Percentiles rank a stretch among this genome's conserved stretches.
Evolutionary conservation across 2,888 invertebrate genomes (phyloP).

Genomic region (Orthonychiurus folsomi): DNA sequence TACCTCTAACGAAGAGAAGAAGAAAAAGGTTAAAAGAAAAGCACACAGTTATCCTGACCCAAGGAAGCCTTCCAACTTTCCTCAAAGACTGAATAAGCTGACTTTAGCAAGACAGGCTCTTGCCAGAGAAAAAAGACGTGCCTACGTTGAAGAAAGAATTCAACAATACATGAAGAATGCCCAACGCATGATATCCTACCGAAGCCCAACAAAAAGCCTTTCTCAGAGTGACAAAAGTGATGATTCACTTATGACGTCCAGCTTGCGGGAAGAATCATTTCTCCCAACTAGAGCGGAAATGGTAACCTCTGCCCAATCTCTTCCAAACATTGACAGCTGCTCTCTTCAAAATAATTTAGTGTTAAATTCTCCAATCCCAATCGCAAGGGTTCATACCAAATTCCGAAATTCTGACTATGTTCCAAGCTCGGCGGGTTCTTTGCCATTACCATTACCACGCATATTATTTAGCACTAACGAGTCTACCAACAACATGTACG

Average conservation of each 20-base stretch:
- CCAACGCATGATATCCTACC: conserved; percentile 11
- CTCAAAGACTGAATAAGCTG: conserved; percentile 39
- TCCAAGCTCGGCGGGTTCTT: not conserved
- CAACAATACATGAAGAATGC: conserved; percentile 37
- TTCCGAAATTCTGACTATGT: not conserved
- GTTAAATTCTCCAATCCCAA: conserved; percentile 30
- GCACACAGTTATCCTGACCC: conserved; percentile 27
- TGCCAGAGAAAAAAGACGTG: conserved; percentile 37
- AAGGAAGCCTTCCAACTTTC: conserved; percentile 35
- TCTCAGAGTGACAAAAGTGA: not conserved
- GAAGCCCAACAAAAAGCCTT: not conserved
- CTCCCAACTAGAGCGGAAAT: not conserved
- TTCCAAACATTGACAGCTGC: conserved; percentile 28
- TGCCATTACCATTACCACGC: not conserved
- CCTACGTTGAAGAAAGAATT: conserved; percentile 39
- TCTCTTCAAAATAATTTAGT: conserved; percentile 15
- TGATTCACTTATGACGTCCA: not conserved
- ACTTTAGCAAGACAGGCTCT: conserved; percentile 38
- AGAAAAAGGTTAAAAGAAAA: conserved; percentile 22
- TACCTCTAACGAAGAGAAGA: too few species aligned
- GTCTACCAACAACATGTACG: too few species aligned
- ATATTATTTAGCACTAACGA: not conserved
- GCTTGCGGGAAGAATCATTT: not conserved
- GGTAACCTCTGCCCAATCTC: conserved; percentile 18
- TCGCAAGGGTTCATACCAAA: conserved; percentile 24